Percentiles rank a stretch among this genome's conserved stretches.
phyloP scores from a whole-genome alignment of 2,888 invertebrate genomes.

The Lampropteryx suffumata region DNA sequence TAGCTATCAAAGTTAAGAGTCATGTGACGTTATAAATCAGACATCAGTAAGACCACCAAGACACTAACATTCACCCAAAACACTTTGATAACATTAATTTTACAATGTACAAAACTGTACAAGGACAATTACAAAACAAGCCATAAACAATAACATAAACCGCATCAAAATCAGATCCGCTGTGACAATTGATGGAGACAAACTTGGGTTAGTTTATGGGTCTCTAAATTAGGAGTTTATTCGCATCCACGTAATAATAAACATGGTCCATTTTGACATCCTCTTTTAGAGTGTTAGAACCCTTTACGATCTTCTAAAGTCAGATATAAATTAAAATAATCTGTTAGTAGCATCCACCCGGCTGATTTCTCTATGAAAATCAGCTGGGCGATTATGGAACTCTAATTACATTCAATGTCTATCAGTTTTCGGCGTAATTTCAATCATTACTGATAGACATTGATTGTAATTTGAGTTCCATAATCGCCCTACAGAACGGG shows the following conservation, averaged over 20 bases:
- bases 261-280: too few relatives aligned
- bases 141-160: slow-evolving; percentile 20
- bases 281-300: too few relatives aligned
- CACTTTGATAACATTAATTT: slow-evolving; percentile 7
- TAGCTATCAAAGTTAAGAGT: neutral
- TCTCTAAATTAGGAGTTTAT: slow-evolving; percentile 12
- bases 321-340: too few relatives aligned
- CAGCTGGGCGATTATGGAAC: too few relatives aligned
- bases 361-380: too few relatives aligned
- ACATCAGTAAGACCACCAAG: slow-evolving; percentile 8
- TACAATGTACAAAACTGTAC: slow-evolving; percentile 20
- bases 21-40: neutral
- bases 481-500: too few relatives aligned
- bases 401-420: too few relatives aligned
- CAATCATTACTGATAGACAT: too few relatives aligned
- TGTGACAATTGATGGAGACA: slow-evolving; percentile 13
- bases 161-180: slow-evolving; percentile 14
- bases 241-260: neutral
- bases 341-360: too few relatives aligned
- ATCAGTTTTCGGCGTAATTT: too few relatives aligned
- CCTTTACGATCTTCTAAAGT: too few relatives aligned
- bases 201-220: slow-evolving; percentile 5
- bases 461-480: too few relatives aligned
- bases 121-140: slow-evolving; percentile 11
- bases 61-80: neutral